Conservation (phyloP, 2,113 vertebrate genomes). For the Galbula dea region DNA sequence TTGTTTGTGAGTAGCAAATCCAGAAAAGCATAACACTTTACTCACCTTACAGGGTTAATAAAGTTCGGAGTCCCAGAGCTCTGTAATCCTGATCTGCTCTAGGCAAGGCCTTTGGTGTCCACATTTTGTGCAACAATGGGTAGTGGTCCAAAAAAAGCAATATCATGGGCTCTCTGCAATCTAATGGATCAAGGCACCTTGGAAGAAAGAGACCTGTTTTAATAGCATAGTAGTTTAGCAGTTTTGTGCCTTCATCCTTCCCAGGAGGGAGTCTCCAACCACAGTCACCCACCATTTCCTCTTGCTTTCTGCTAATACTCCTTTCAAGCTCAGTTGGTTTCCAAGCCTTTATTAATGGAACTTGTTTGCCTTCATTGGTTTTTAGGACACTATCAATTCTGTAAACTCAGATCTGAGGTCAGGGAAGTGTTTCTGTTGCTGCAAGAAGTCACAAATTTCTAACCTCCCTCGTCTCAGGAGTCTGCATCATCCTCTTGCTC, state of each 20-base stretch:
- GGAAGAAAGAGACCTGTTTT: neutral
- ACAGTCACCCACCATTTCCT: neutral
- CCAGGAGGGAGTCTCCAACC: neutral
- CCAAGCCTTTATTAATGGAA: neutral
- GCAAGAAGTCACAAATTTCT: neutral
- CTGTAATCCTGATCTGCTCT: neutral
- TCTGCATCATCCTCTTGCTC: neutral
- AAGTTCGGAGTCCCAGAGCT: neutral
- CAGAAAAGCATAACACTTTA: neutral
- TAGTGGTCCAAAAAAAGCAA: neutral
- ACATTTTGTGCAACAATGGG: accelerated
- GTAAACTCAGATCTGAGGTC: neutral
- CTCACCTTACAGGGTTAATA: neutral
- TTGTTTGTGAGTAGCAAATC: neutral
- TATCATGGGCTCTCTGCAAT: neutral
- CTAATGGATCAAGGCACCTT: neutral
- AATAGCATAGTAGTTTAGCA: neutral
- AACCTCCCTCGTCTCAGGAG: neutral
- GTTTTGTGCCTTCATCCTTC: neutral
- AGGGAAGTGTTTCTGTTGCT: neutral
- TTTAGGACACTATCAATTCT: neutral
- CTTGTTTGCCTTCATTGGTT: neutral
- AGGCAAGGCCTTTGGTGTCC: neutral
- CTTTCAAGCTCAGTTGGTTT: neutral
- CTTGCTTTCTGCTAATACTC: neutral